Base-by-base conservation (phyloP, 2,113 vertebrate genomes). In the Nothoprocta perdicaria region DNA sequence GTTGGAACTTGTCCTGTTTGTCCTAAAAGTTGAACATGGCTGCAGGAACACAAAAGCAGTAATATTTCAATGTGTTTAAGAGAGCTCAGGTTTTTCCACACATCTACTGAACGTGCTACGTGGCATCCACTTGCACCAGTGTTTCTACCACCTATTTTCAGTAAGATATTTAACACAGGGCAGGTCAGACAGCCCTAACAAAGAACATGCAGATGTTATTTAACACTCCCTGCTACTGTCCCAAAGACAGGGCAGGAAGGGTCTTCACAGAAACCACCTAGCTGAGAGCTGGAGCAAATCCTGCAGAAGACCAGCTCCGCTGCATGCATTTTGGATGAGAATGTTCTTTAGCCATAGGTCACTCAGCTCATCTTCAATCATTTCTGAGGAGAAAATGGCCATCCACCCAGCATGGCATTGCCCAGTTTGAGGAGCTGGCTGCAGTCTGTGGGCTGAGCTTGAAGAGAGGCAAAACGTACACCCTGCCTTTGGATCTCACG, bases 361-460 rank as follows among this genome's bases (percentile, higher is more conserved):
- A 27, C 16, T 81, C 15, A 33, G 29, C 17, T 63, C 16, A 17
- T 85, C 14, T 73, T 76, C 62, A 33, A 27, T 23, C 15, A 12
- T 10, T 77, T 72, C 40, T 77, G 31, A 62, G 2, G 1, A 1
- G 2, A 72, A 77, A 26, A 21, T 67, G 14, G 29, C n/a, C 31
- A 53, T 18, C 23, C 0, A 0, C 11, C 11, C 14, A 71, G 24
- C 24, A 55, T 21, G 11, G 9, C 3, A 38, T 5, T 43, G 9
- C 10, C 48, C 14, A 69, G 7, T 53, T 41, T 43, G 33, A 66
- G 68, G 38, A 84, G 7, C 4, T 71, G 45, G 22, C 50, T 69
- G 84, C 52, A 48, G 10, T 38, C 10, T 5, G 22, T 14, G 4
- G 12, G 12, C 45, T 41, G 38, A 41, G 23, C 8, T 18, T 18